Conservation (phyloP, 2,888 invertebrate genomes). For the Drosophila histrio region DNA sequence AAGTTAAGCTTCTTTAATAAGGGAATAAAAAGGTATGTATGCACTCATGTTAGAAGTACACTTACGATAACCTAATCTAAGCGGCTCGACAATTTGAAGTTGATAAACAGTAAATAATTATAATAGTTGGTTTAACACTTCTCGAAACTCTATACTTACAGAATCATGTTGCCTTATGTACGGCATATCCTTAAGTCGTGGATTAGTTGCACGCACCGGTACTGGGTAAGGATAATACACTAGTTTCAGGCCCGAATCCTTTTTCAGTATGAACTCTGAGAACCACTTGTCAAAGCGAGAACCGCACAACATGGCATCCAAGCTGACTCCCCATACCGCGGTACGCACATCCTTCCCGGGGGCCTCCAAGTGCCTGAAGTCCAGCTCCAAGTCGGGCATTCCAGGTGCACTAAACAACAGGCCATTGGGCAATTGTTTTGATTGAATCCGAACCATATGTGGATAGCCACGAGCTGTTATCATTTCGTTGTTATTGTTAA, state of each 20-base stretch:
- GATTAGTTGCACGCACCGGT: slow-evolving; percentile 75
- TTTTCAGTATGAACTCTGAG: slow-evolving; percentile 84
- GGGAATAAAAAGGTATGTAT: too few species aligned
- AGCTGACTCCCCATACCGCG: slow-evolving; percentile 86
- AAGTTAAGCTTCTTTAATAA: not conserved
- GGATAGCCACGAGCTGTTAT: slow-evolving; percentile 81
- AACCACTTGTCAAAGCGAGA: slow-evolving; percentile 90
- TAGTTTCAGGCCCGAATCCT: slow-evolving; percentile 85
- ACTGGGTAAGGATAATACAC: slow-evolving; percentile 86
- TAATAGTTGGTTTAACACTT: too few species aligned
- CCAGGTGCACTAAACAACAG: slow-evolving; percentile 86
- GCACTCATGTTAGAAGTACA: too few species aligned
- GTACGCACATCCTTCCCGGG: slow-evolving; percentile 82
- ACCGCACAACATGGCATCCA: slow-evolving; percentile 90
- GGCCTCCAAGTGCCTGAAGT: slow-evolving; percentile 82
- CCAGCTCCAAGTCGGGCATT: slow-evolving; percentile 85
- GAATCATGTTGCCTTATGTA: slow-evolving; percentile 68
- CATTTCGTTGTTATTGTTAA: slow-evolving; percentile 75
- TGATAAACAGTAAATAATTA: too few species aligned
- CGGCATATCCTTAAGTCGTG: slow-evolving; percentile 70
- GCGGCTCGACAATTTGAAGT: too few species aligned
- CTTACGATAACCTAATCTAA: too few species aligned
- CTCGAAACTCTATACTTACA: too few species aligned
- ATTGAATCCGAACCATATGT: slow-evolving; percentile 72
- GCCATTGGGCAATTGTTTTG: slow-evolving; percentile 82